Evolutionary conservation across 1,140 invertebrate genomes (phyloP), one percentile per base, ranked within the genome.

Genomic region (Melipona quadrifasciata): DNA sequence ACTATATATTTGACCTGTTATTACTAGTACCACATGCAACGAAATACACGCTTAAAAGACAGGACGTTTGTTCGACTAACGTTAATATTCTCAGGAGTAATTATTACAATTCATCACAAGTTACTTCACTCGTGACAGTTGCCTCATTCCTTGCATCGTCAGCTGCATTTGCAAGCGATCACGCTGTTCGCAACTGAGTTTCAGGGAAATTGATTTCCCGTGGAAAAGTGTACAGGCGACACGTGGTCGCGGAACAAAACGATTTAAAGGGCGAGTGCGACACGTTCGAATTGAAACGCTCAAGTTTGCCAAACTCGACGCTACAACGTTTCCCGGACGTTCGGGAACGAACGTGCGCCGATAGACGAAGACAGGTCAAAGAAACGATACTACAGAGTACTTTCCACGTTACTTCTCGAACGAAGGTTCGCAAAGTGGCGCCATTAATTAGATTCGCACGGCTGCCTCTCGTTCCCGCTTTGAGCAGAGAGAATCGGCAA

Each of bases 391-490:
- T 47, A 6, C 39, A 47, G 8, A 8, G 39, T 47, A 76, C 27
- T 57, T 34, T 14, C 21, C n/a, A 19, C 14, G n/a, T 19, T 31
- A 53, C 21, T 53, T 64, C 39, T 11, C 39, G 39, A 47, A 72
- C 57, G 65, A 79, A 84, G 27, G 67, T 53, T 24, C 16, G 31
- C 27, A 53, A 31, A 74, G 71, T 51, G 70, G 14, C 19, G 51
- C 39, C 39, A 8, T 57, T 84, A 84, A 84, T 84, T 84, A 84
- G 57, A 78, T 84, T 84, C 55, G 76, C 24, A 27, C 39, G 10
- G 17, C 21, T 19, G 65, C 12, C 19, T 70, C 67, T 71, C 64
- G 39, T 58, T 58, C 53, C 51, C 31, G 67, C 34, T 39, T 14
- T 68, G 61, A n/a, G 12, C 11, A 61, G n/a, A n/a, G 12, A n/a